Evolutionary conservation across 2,113 vertebrate genomes (phyloP).

Genomic region (Stegostoma tigrinum): DNA sequence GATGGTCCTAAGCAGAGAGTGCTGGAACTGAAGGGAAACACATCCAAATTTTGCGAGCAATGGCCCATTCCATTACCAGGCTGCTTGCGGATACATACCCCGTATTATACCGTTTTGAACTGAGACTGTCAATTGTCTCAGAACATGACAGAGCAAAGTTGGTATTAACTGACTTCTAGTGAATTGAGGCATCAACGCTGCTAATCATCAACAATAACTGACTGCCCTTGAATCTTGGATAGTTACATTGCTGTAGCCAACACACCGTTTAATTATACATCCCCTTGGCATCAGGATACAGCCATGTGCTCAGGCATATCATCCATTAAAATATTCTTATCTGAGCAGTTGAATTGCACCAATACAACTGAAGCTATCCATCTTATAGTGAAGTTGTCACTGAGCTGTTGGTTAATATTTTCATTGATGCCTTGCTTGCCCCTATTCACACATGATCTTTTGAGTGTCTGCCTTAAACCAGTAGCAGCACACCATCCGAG

Average conservation of each 20-base stretch:
- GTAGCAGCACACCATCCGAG: background rate
- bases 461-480: background rate
- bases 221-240: background rate
- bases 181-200: background rate
- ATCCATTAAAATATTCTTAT: background rate
- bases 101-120: background rate
- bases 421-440: background rate
- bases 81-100: background rate
- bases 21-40: background rate
- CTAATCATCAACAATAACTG: background rate
- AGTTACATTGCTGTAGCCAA: background rate
- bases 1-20: no score
- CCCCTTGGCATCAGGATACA: background rate
- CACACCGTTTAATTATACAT: background rate
- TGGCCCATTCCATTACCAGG: background rate
- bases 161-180: background rate
- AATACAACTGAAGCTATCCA: background rate
- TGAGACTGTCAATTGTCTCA: background rate
- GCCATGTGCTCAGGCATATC: background rate
- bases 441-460: background rate
- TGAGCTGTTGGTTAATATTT: background rate
- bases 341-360: background rate
- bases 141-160: background rate
- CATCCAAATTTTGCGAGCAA: background rate
- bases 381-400: background rate